Evolutionary conservation across 2,113 vertebrate genomes (phyloP).

Genomic region (Chiloscyllium plagiosum): DNA sequence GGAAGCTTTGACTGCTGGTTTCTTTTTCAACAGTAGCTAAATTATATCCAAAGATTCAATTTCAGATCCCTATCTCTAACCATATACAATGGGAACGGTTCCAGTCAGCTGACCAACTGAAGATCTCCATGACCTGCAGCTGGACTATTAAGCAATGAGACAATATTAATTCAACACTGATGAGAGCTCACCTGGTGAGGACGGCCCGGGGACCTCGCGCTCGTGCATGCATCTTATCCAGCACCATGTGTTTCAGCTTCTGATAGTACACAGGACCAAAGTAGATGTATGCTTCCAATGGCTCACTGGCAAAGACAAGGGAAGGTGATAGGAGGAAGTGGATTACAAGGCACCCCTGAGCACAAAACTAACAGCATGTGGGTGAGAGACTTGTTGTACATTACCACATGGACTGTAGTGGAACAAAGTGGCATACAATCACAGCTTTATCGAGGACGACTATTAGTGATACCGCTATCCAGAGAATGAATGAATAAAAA

Average conservation of each 20-base stretch:
- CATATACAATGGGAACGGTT: not conserved
- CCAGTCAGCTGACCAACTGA: not conserved
- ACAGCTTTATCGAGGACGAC: not conserved
- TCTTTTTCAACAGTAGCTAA: too few species aligned
- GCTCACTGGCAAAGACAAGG: constrained; percentile 61
- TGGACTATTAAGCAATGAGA: not conserved
- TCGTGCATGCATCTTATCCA: constrained; percentile 97
- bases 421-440: not conserved
- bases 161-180: not conserved
- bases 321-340: not conserved
- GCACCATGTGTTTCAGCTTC: constrained; percentile 97
- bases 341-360: not conserved
- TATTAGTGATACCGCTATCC: not conserved
- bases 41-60: not conserved
- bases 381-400: not conserved
- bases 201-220: constrained; percentile 91
- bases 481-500: not conserved
- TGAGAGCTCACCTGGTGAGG: constrained; percentile 77
- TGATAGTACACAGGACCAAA: constrained; percentile 97
- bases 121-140: not conserved
- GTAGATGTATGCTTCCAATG: constrained; percentile 94
- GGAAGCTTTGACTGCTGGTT: too few species aligned
- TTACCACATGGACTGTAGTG: not conserved
- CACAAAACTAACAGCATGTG: not conserved
- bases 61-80: not conserved